These are phyloP conservation scores for Acanthurus lineatus DNA, from an alignment of 2,797 vertebrate species.

Conservation along the genomic window DNA sequence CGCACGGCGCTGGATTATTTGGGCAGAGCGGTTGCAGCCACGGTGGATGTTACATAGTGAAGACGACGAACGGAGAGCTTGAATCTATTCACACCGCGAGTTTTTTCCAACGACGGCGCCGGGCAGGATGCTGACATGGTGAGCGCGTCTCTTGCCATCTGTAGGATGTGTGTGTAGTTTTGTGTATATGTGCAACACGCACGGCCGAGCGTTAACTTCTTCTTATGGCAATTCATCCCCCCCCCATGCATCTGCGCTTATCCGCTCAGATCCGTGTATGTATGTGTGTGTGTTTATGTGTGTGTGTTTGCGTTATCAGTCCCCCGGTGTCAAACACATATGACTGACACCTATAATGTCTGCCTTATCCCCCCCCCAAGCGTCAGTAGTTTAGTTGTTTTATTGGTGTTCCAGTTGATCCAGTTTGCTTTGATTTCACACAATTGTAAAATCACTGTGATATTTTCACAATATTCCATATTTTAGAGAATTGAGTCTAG, in stretches of 20 bases:
- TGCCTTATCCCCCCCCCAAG: background rate
- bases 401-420: conserved; percentile 42
- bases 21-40: conserved; percentile 78
- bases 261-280: background rate
- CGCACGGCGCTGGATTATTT: conserved; percentile 75
- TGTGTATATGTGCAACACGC: conserved; percentile 27
- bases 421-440: conserved; percentile 19
- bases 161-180: conserved; percentile 18
- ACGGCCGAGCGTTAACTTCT: conserved; percentile 60
- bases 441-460: background rate
- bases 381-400: conserved; percentile 26
- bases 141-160: conserved; percentile 44
- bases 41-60: conserved; percentile 79
- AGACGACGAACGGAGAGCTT: conserved; percentile 60
- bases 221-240: background rate
- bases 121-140: conserved; percentile 77
- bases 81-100: conserved; percentile 55
- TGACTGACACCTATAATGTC: conserved; percentile 40
- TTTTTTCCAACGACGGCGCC: conserved; percentile 44
- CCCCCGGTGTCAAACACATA: conserved; percentile 18
- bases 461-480: conserved; percentile 1
- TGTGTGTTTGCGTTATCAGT: no score
- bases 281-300: background rate
- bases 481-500: background rate
- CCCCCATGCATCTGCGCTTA: conserved; percentile 21